These are phyloP conservation scores for Catostomus latipinnis DNA, from an alignment of 2,797 vertebrate genomes.

Conservation along the genomic window DNA sequence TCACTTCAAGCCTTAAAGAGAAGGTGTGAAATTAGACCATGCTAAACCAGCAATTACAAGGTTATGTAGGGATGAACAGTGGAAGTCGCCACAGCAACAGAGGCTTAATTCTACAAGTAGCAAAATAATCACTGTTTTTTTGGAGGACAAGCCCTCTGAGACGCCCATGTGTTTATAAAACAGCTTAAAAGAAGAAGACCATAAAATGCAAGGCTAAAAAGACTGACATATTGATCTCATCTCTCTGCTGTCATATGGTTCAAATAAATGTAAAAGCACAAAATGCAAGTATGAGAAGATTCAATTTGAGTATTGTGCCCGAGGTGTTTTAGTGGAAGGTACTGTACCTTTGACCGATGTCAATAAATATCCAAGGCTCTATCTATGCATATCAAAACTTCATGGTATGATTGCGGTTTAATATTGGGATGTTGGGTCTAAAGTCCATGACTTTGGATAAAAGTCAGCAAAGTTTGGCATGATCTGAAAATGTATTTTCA, in stretches of 20 bases:
- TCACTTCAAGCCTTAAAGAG: not conserved
- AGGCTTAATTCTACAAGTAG: not conserved
- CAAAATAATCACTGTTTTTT: slow-evolving; percentile 24
- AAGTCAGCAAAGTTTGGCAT: slow-evolving; percentile 19
- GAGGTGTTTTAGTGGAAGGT: not conserved
- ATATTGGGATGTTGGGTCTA: slow-evolving; percentile 28
- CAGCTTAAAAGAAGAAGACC: not conserved
- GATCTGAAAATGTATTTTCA: slow-evolving; percentile 8
- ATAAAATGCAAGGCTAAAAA: not conserved
- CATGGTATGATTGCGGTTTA: slow-evolving; percentile 24
- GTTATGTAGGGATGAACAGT: not conserved
- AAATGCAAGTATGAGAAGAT: not conserved
- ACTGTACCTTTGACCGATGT: slow-evolving; percentile 2
- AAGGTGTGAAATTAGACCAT: not conserved
- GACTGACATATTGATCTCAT: not conserved
- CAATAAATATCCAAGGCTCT: slow-evolving; percentile 3
- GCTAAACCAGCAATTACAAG: not conserved
- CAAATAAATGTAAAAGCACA: not conserved
- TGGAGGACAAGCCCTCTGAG: not conserved
- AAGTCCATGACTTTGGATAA: slow-evolving; percentile 40
- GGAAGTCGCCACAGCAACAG: slow-evolving; percentile 40
- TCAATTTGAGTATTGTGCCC: not conserved
- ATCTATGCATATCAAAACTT: not conserved
- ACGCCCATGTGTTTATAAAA: not conserved
- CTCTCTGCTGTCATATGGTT: not conserved